These are phyloP conservation scores for Cyphomyrus discorhynchus DNA, from an alignment of 2,113 vertebrate species.

Conservation along the genomic window DNA sequence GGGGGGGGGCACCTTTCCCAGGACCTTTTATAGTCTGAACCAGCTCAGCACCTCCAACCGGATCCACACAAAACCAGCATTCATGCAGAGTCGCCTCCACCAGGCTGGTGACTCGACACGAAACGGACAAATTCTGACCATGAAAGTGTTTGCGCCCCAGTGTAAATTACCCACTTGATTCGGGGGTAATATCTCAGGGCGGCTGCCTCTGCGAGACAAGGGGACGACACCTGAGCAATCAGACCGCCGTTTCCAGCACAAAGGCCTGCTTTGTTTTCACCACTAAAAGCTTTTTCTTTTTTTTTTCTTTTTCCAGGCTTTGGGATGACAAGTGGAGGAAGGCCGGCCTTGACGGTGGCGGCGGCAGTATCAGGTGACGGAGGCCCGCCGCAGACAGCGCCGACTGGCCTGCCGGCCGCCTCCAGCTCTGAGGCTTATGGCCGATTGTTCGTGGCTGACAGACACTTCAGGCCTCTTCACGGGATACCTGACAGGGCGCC, in stretches of 20 bases:
- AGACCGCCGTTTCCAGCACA: constrained; percentile 1
- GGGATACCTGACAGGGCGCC: constrained; percentile 32
- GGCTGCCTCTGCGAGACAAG: background rate
- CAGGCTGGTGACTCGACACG: background rate
- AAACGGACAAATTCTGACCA: background rate
- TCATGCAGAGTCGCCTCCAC: background rate
- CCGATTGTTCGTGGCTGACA: constrained; percentile 42
- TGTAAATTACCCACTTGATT: constrained; percentile 12
- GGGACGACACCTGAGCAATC: constrained; percentile 15
- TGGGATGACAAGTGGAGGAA: background rate
- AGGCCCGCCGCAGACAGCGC: constrained; percentile 29
- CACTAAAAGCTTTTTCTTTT: constrained; percentile 14
- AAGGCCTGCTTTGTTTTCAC: constrained; percentile 19
- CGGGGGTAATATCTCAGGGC: background rate
- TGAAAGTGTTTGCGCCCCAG: background rate
- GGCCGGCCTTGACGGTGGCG: background rate
- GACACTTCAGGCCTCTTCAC: constrained; percentile 36
- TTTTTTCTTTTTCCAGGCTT: background rate
- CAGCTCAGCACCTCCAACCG: background rate
- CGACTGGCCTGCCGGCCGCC: constrained; percentile 26
- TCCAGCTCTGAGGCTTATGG: constrained; percentile 33
- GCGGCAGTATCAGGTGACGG: constrained; percentile 38
- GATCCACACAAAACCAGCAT: background rate
- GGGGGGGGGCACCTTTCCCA: background rate
- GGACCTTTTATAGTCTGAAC: background rate